phyloP scores from a whole-genome alignment of 1,140 invertebrate genomes.

The Chrysoperla carnea region DNA sequence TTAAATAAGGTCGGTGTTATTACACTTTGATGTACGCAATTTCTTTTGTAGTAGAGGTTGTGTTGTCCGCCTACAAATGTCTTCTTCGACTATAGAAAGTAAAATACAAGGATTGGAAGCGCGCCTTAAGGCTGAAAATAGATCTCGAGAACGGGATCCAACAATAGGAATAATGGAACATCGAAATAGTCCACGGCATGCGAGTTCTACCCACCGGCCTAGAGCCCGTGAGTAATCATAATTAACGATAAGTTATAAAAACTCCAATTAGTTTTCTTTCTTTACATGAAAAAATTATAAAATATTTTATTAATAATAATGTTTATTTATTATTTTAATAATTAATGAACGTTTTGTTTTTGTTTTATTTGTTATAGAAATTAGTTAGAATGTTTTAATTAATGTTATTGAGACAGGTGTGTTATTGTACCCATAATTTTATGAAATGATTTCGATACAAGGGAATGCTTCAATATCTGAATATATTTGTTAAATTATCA shows the following conservation, averaged over 20 bases:
- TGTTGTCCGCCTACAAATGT: conserved; percentile 9
- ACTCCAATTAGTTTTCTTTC: background rate
- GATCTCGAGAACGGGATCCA: conserved; percentile 17
- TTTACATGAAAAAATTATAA: background rate
- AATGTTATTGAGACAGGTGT: too few species aligned
- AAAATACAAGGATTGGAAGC: conserved; percentile 45
- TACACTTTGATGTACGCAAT: too few species aligned
- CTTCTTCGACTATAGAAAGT: conserved; percentile 29
- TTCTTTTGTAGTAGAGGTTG: background rate
- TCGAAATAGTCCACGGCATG: background rate
- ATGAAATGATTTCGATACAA: too few species aligned
- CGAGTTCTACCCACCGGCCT: conserved; percentile 17
- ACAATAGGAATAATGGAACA: background rate
- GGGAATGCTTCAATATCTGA: too few species aligned
- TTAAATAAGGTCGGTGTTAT: too few species aligned
- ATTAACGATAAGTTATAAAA: background rate
- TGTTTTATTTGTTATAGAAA: background rate
- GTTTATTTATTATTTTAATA: background rate
- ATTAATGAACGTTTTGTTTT: background rate
- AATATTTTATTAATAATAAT: background rate
- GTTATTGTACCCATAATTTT: too few species aligned
- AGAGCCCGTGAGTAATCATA: conserved; percentile 20
- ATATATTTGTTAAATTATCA: too few species aligned
- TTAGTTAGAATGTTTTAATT: background rate
- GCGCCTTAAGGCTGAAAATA: conserved; percentile 43